Evolutionary conservation across 2,888 invertebrate genomes (phyloP), one percentile per base, ranked within the genome.

Genomic region (Clitarchus hookeri): DNA sequence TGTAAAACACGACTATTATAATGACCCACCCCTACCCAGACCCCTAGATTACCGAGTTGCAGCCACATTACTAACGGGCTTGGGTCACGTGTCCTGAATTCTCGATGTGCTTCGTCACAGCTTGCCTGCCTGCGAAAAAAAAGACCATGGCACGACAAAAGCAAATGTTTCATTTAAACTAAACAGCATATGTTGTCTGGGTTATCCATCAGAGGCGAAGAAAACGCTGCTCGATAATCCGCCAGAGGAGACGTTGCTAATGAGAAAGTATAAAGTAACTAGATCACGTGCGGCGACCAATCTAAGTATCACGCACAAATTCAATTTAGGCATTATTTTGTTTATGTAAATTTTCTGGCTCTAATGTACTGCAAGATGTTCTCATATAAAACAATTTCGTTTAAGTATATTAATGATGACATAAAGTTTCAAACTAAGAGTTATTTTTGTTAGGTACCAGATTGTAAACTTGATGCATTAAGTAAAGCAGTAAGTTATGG

Each of bases 1-100:
- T 65, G 65, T 65, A 65, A 65, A 65, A 65, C 65, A 65, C 65
- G 65, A 65, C 65, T n/a, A 65, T 65, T 65, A 65, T n/a, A 65
- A 65, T 4, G n/a, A 36, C 4, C 36, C 36, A 36, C 65, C 65
- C 65, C 65, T n/a, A 48, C 65, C 16, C 65, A 8, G 23, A 11
- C n/a, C 13, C 65, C 65, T 8, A 8, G 65, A 65, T 19, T n/a
- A 65, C 65, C 65, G 23, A 65, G 23, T 65, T n/a, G n/a, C 65
- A n/a, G 65, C 65, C 65, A n/a, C 65, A 65, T 65, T 65, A 23
- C 65, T n/a, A 65, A 65, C 65, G n/a, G 65, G 8, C 65, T 8
- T 19, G 65, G 65, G 23, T 65, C 65, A 65, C 65, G 65, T 65
- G 65, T n/a, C n/a, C 65, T 65, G 65, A 65, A 65, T 65, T 65